These are phyloP conservation scores for Periparus ater DNA, from an alignment of 2,797 vertebrate species.

Conservation along the genomic window DNA sequence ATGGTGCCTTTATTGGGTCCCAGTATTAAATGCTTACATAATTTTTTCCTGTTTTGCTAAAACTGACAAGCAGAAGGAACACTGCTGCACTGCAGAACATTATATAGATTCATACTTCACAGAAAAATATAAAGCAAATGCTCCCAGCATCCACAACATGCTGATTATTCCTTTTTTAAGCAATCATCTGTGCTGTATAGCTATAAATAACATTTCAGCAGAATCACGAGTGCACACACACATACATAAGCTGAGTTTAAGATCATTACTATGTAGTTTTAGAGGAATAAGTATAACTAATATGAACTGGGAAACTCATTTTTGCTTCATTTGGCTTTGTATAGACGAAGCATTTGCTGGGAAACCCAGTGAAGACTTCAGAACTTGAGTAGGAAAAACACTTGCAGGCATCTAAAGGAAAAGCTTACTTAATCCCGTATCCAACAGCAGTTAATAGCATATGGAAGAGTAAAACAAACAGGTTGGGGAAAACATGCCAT, in stretches of 20 bases:
- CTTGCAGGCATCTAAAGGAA: background rate
- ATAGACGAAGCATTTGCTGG: background rate
- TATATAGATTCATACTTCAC: background rate
- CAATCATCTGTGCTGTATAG: constrained; percentile 54
- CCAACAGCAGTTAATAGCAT: background rate
- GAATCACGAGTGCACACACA: constrained; percentile 43
- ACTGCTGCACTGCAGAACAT: background rate
- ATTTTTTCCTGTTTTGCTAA: background rate
- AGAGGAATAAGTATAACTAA: background rate
- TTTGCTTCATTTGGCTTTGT: background rate
- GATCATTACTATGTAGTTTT: background rate
- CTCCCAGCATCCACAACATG: constrained; percentile 14
- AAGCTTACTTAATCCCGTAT: background rate
- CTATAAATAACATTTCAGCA: constrained; percentile 59
- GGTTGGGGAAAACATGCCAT: background rate
- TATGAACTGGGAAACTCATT: background rate
- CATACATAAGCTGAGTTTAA: background rate
- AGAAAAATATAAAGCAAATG: constrained; percentile 23
- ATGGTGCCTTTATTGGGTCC: background rate
- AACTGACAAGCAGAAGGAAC: background rate
- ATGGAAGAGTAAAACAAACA: background rate
- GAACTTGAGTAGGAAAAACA: background rate
- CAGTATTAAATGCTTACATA: background rate
- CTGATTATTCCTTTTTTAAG: constrained; percentile 18
- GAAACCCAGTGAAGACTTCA: background rate